Base-by-base conservation (phyloP, 2,888 invertebrate species). In the Ptychoptera albimana region DNA sequence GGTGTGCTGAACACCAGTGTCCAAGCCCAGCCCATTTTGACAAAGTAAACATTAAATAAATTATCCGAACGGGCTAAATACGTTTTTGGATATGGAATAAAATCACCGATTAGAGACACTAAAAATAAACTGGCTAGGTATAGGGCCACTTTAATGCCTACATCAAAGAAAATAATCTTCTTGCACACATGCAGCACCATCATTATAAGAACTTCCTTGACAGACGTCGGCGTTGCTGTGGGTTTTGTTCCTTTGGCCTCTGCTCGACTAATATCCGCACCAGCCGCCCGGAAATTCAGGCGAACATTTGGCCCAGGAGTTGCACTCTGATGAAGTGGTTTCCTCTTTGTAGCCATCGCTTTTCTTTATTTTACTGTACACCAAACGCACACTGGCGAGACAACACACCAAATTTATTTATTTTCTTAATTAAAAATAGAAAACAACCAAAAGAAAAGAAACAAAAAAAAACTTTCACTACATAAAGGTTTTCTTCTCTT, bases 11-110 rank as follows among this genome's bases (percentile, higher is more conserved):
- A 64, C 37, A 80, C 65, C 49, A 93, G 66, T 39, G 96, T 89
- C 97, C 97, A 98, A 51, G 86, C 92, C 96, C 97, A 98, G 45
- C 94, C 93, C 59, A 91, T 77, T 68, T 96, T 96, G 0, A 96
- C 93, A 61, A 97, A 96, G 62, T 85, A 89, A 53, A 77, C 75
- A 65, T 98, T 98, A 43, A 97, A 77, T 42, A 92, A 59, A 61
- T 94, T 97, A 58, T 84, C 82, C 53, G 92, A 93, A 58, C 87
- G 73, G n/a, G 93, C 78, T 56, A 96, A 82, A 58, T 91, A 93
- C 3, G 81, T 75, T 58, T 80, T 85, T 0, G 92, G 87, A 60
- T 88, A 77, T 10, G 85, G 77, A 36, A 79, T 55, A 50, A 89
- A 79, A 63, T 94, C 94, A n/a, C 66, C 66, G 52, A 94, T 71